Conservation (phyloP, 2,888 invertebrate species). For the Seira ritae region DNA sequence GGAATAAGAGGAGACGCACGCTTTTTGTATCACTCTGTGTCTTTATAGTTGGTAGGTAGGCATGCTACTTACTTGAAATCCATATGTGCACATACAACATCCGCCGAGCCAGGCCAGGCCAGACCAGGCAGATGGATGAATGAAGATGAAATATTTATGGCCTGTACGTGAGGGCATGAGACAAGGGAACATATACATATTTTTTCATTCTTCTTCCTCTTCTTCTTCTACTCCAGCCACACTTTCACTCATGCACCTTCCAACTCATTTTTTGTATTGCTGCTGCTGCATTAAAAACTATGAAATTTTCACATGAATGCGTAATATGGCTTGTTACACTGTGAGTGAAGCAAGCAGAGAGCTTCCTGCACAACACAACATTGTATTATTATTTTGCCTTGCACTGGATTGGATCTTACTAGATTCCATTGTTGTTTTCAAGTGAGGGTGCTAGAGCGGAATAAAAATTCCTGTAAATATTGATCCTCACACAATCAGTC, state of each 20-base stretch:
- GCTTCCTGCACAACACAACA: no score
- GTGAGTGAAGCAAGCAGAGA: no score
- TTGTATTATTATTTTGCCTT: no score
- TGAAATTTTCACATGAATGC: slow-evolving; percentile 5
- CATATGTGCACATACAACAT: neutral
- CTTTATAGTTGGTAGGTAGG: no score
- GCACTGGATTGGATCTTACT: neutral
- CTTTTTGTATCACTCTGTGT: neutral
- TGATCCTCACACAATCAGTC: slow-evolving; percentile 11
- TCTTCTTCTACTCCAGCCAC: neutral
- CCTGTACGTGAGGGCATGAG: slow-evolving; percentile 57
- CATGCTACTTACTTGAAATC: no score
- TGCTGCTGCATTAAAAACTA: slow-evolving; percentile 5
- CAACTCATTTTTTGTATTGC: neutral
- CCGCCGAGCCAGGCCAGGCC: no score
- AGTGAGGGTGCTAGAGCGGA: neutral
- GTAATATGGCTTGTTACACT: neutral
- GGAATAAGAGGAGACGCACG: no score
- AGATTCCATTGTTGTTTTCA: neutral
- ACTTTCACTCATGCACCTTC: slow-evolving; percentile 21
- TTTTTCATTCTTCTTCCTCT: slow-evolving; percentile 23
- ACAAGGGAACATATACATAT: slow-evolving; percentile 20
- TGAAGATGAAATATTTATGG: slow-evolving; percentile 63
- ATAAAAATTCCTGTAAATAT: slow-evolving; percentile 1
- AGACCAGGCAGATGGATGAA: slow-evolving; percentile 44